Percentiles rank a stretch among this genome's conserved stretches.
These are phyloP conservation scores for Macropodus opercularis DNA, from an alignment of 2,797 vertebrate species.

Conservation along the genomic window DNA sequence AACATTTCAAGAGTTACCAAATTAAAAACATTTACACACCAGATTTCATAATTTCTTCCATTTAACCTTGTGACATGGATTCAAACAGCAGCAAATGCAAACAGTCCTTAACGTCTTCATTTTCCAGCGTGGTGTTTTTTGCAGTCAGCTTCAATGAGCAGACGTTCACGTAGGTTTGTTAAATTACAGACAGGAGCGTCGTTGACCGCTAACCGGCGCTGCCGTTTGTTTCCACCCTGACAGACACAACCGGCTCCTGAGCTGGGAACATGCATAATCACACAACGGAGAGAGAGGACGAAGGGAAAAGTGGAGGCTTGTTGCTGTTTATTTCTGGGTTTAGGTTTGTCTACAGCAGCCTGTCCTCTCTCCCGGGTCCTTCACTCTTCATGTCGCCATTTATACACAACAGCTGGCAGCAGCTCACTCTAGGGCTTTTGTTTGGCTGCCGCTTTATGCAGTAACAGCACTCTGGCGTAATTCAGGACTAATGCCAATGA, in stretches of 20 bases:
- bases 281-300: conserved; percentile 2
- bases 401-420: conserved; percentile 36
- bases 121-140: neutral
- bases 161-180: conserved; percentile 15
- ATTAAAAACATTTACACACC: conserved; percentile 17
- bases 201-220: conserved; percentile 11
- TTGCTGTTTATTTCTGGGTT: conserved; percentile 36
- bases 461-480: no score
- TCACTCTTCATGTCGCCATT: conserved; percentile 22
- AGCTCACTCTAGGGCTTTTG: no score
- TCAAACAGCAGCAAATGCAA: neutral
- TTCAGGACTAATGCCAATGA: no score
- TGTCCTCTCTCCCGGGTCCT: conserved; percentile 7
- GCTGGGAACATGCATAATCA: conserved; percentile 19
- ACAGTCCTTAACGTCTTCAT: neutral
- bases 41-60: neutral
- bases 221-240: conserved; percentile 15
- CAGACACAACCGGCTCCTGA: conserved; percentile 19
- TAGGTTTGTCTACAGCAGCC: conserved; percentile 18
- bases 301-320: neutral
- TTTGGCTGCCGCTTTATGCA: no score
- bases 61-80: conserved; percentile 24
- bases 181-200: conserved; percentile 9
- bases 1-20: neutral
- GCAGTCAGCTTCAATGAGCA: conserved; percentile 14